Percentiles rank a stretch among this genome's conserved stretches.
Evolutionary conservation across 1,140 invertebrate genomes (phyloP).

Genomic region (Coelopa frigida): DNA sequence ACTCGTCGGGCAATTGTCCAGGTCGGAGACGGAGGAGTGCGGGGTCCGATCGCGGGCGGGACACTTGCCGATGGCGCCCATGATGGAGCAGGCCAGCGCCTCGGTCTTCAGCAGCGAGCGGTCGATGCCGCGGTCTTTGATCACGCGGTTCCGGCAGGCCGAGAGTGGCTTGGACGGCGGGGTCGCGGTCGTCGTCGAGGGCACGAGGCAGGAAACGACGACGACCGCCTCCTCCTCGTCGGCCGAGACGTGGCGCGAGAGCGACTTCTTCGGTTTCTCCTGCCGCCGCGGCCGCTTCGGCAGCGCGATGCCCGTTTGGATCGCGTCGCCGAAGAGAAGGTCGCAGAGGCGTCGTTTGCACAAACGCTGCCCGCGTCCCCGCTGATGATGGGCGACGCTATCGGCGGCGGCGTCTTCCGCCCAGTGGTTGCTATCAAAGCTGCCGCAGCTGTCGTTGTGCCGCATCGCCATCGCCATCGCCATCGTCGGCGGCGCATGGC

Average conservation of each 20-base stretch:
- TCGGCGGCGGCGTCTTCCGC: neutral
- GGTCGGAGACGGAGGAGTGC: conserved; percentile 9
- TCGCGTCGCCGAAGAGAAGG: conserved; percentile 20
- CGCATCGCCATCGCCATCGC: too few relatives aligned
- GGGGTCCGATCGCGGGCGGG: conserved; percentile 17
- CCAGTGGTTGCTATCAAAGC: neutral
- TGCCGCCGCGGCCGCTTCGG: conserved; percentile 10
- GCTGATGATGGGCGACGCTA: neutral
- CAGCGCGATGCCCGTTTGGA: conserved; percentile 26
- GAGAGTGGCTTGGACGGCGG: too few relatives aligned
- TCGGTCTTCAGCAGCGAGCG: conserved; percentile 41
- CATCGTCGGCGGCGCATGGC: too few relatives aligned
- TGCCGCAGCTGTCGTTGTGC: neutral
- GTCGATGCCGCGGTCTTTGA: conserved; percentile 40
- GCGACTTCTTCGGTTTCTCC: neutral
- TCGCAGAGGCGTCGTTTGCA: conserved; percentile 12
- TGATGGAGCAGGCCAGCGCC: conserved; percentile 36
- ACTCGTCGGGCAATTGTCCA: conserved; percentile 1
- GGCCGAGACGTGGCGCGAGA: conserved; percentile 19
- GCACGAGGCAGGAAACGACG: too few relatives aligned
- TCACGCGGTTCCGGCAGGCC: conserved; percentile 25
- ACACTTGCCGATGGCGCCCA: conserved; percentile 39
- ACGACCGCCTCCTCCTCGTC: too few relatives aligned
- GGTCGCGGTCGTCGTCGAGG: too few relatives aligned
- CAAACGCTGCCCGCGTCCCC: conserved; percentile 23